Base-by-base conservation (phyloP, 1,140 invertebrate species). In the Drosophila ercepeae region DNA sequence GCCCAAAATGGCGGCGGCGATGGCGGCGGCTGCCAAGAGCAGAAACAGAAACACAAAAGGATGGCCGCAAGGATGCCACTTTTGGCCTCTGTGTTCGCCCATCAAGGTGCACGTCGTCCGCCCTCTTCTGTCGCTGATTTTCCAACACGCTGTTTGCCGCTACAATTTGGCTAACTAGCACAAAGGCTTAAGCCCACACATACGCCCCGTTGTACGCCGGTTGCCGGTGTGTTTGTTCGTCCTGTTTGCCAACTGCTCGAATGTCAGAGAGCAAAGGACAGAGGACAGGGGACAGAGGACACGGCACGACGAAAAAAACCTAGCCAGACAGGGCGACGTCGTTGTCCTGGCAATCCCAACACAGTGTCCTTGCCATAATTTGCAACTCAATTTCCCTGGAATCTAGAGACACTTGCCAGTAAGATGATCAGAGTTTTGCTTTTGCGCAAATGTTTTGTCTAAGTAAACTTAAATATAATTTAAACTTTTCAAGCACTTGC, bases 101-200 rank as follows among this genome's bases (percentile, higher is more conserved):
- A 83, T 57, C 55, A 83, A 83, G 79, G 63, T 78, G 58, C 55
- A 59, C 70, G 51, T 57, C 70, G 51, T 63, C 48, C 54, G 42
- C 29, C 25, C 78, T 46, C 50, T 48, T 64, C 78, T 61, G 41
- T 46, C 51, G 55, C 53, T 50, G 54, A 48, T 55, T 44, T 73
- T 53, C 51, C 25, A 60, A 50, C 57, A 61, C 69, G 68, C 67
- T 65, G 29, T 32, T 32, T 32, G 29, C 29, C 59, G 59, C 50
- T 76, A 67, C 78, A 76, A 82, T 78, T 67, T 67, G 68, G 78
- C 78, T 76, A 68, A 68, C 64, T 68, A 45, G 48, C 64, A 67
- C 78, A 82, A 82, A 82, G 77, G 77, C 74, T 75, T 79, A 23
- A 52, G 51, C 63, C 51, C 71, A 55, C 71, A 55, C 60, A 70